Evolutionary conservation across 2,113 vertebrate genomes (phyloP).

Genomic region (Orthonyx spaldingii): DNA sequence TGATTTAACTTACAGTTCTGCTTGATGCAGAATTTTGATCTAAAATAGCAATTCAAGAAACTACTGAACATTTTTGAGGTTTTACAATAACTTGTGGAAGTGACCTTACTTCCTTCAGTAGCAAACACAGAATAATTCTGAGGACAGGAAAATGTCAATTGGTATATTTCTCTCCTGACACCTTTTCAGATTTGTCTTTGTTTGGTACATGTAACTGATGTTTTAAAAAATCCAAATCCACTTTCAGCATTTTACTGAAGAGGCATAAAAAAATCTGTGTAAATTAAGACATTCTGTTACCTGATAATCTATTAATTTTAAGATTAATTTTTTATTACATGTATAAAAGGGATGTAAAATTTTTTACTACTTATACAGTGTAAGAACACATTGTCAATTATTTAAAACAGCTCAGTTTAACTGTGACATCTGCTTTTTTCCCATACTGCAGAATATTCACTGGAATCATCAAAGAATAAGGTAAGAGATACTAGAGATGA

Average conservation of each 20-base stretch:
- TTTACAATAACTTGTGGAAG: not conserved
- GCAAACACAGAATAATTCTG: not conserved
- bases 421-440: not conserved
- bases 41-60: not conserved
- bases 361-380: not conserved
- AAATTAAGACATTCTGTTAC: not conserved
- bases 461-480: constrained; percentile 88
- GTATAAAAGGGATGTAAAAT: not conserved
- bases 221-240: not conserved
- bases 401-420: not conserved
- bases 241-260: not conserved
- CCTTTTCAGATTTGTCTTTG: not conserved
- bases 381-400: not conserved
- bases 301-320: not conserved
- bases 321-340: not conserved
- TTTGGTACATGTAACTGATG: not conserved
- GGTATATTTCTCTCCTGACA: not conserved
- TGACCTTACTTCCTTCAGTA: not conserved
- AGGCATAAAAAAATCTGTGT: not conserved
- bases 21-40: not conserved
- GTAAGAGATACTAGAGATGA: constrained; percentile 67
- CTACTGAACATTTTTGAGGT: not conserved
- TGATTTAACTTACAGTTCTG: not conserved
- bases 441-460: constrained; percentile 82
- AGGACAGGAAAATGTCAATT: not conserved